phyloP scores from a whole-genome alignment of 2,113 vertebrate species.

The Callorhinus ursinus region DNA sequence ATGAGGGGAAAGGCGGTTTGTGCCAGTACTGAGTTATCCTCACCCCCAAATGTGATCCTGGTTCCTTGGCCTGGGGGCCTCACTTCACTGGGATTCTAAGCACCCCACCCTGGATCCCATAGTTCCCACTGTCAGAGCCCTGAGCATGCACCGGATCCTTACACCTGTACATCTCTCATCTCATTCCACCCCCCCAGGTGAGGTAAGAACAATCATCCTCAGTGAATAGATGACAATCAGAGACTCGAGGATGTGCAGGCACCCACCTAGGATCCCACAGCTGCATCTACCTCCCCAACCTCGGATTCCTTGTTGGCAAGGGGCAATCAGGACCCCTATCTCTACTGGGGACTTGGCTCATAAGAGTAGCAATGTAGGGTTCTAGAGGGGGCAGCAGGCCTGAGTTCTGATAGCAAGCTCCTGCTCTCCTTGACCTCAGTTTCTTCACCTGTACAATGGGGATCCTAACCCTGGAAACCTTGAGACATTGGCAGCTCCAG shows the following conservation, averaged over 20 bases:
- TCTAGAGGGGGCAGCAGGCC: too few species aligned
- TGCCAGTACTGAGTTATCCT: neutral
- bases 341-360: neutral
- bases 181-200: neutral
- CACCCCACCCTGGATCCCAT: accelerated
- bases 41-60: neutral
- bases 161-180: accelerated
- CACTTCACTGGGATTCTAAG: neutral
- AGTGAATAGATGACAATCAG: neutral
- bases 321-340: neutral
- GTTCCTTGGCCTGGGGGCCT: neutral
- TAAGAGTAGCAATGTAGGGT: neutral
- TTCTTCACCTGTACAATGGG: neutral
- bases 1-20: neutral
- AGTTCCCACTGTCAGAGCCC: accelerated
- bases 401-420: too few species aligned
- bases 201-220: neutral
- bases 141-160: neutral
- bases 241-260: neutral
- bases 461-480: neutral
- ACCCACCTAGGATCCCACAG: neutral
- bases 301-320: neutral
- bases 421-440: neutral
- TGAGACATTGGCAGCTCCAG: neutral
- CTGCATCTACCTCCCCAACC: accelerated